These are phyloP conservation scores for Lamellibrachia columna DNA, from an alignment of 2,888 invertebrate species.

Conservation along the genomic window DNA sequence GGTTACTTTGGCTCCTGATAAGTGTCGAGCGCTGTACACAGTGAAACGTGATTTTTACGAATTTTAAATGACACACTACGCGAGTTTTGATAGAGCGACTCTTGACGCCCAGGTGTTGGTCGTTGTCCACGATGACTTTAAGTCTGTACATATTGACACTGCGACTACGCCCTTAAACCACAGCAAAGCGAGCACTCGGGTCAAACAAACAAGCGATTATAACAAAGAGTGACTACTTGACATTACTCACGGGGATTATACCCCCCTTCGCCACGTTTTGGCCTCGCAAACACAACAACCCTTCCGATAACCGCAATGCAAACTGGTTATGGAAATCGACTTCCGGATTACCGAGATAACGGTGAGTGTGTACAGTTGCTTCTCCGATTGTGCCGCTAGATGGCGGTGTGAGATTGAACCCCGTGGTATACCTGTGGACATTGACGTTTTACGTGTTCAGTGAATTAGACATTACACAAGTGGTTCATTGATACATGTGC, in stretches of 20 bases:
- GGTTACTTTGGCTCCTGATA: neutral
- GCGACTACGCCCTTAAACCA: neutral
- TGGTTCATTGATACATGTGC: no score
- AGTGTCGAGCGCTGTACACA: neutral
- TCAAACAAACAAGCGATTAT: neutral
- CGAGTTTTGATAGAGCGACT: neutral
- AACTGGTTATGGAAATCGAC: neutral
- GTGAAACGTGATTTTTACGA: neutral
- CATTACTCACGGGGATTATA: neutral
- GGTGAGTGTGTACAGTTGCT: neutral
- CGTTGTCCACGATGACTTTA: neutral
- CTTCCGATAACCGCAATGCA: neutral
- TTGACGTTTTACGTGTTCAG: no score
- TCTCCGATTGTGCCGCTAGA: neutral
- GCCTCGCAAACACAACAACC: neutral
- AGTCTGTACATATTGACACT: neutral
- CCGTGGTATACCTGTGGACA: no score
- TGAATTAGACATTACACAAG: no score
- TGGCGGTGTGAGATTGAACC: no score
- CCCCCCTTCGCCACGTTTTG: neutral
- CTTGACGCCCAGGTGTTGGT: neutral
- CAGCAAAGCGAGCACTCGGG: neutral
- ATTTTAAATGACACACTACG: no score
- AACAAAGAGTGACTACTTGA: constrained; percentile 9
- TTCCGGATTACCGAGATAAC: neutral